Base-by-base conservation (phyloP, 2,797 vertebrate species). In the Gambusia yucatana region DNA sequence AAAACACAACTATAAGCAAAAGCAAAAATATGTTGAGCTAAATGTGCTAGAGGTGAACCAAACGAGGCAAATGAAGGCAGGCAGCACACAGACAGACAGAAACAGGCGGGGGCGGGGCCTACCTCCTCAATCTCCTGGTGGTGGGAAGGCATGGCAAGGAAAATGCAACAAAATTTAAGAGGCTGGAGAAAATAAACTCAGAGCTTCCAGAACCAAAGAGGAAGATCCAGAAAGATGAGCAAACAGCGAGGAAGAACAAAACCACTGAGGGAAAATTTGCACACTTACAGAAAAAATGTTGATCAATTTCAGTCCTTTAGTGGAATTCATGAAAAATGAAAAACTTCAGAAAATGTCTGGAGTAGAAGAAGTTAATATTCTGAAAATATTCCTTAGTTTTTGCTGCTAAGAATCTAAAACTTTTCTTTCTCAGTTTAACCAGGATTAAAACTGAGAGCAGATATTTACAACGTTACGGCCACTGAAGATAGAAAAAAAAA, bases 41-140 rank as follows among this genome's bases (percentile, higher is more conserved):
- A 63, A 1, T 2, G 10, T 20, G 59, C 65, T 3, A 36, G 73
- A 71, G 3, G 59, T 59, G 59, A 84, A 73, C 8, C 17, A 44
- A 59, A 75, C 0, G 39, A 85, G 61, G 85, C 77, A 82, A 84
- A n/a, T 28, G 1, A 76, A 79, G 75, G 39, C 44, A 46, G 74
- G 71, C 65, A 30, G 61, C 43, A 76, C 43, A 67, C 41, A 14
- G 48, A 84, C 57, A 72, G 59, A 70, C 70, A 73, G 47, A 72
- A 50, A 72, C 70, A 73, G 52, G 84, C 76, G 74, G 77, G 77
- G 75, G 83, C 82, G 87, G 87, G 91, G 97, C 98, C 97, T 99
- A 99, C 98, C 98, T 99, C 98, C 96, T 98, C 96, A 95, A 99
- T 98, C 97, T 99, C 98, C 98, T 99, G 91, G 90, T 79, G 93